Conservation (phyloP, 2,113 vertebrate genomes). For the Agapornis roseicollis region DNA sequence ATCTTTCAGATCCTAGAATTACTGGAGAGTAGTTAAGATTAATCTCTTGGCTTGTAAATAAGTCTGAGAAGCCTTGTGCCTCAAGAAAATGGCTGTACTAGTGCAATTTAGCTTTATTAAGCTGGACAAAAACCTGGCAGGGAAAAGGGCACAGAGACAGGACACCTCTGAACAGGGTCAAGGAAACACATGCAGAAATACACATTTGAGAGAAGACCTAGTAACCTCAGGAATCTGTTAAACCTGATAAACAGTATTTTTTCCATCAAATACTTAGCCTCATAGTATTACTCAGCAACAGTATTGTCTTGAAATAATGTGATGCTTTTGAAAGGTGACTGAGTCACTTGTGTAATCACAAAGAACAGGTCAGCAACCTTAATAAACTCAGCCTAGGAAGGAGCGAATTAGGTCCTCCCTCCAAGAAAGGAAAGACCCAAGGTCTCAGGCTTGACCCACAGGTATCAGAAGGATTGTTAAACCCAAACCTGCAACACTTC, state of each 20-base stretch:
- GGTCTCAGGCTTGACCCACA: background rate
- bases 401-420: background rate
- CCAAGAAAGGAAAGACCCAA: background rate
- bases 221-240: background rate
- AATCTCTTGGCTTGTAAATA: background rate
- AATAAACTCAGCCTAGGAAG: background rate
- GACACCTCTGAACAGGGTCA: background rate
- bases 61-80: background rate
- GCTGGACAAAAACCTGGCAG: background rate
- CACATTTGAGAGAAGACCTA: background rate
- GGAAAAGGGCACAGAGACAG: background rate
- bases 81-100: background rate
- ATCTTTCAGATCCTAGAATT: background rate
- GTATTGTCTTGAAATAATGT: background rate
- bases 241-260: background rate
- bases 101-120: background rate
- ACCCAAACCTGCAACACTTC: background rate
- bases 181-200: background rate
- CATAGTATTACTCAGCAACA: background rate
- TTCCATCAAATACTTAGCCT: background rate
- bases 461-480: background rate
- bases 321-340: background rate
- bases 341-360: background rate
- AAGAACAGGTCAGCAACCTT: background rate
- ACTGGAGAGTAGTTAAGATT: background rate